These are phyloP conservation scores for Phenganax stokvisi DNA, from an alignment of 92 coral and sea anemone genomes.

Conservation along the genomic window DNA sequence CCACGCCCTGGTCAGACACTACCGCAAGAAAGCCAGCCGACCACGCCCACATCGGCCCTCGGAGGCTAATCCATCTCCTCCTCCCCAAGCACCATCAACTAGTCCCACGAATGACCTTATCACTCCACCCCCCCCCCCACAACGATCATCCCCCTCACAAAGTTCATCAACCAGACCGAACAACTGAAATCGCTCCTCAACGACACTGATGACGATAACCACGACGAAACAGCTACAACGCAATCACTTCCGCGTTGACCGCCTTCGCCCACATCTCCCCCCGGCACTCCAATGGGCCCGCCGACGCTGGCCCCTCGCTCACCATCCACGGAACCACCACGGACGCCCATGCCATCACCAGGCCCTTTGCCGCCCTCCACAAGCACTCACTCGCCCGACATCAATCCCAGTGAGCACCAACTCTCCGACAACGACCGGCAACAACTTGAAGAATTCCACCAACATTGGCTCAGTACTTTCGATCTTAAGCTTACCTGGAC, in stretches of 20 bases:
- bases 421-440: not conserved
- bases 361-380: not conserved
- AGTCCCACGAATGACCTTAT: too few relatives aligned
- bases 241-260: too few relatives aligned
- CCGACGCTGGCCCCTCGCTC: slow-evolving; percentile 22
- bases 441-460: not conserved
- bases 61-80: not conserved
- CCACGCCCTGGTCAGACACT: slow-evolving; percentile 19
- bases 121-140: too few relatives aligned
- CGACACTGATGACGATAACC: too few relatives aligned
- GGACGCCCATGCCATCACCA: not conserved
- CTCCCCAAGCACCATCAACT: too few relatives aligned
- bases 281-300: slow-evolving; percentile 19
- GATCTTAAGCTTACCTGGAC: not conserved
- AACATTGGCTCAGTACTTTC: not conserved
- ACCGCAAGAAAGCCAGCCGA: slow-evolving; percentile 19
- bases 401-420: not conserved
- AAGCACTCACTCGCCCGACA: not conserved
- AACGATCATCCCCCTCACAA: not conserved
- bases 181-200: not conserved
- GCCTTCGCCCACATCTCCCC: too few relatives aligned
- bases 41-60: slow-evolving; percentile 24
- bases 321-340: slow-evolving; percentile 10
- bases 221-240: too few relatives aligned
- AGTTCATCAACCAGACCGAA: not conserved